phyloP scores from a whole-genome alignment of 2,113 vertebrate genomes.

The Pomatostomus ruficeps region DNA sequence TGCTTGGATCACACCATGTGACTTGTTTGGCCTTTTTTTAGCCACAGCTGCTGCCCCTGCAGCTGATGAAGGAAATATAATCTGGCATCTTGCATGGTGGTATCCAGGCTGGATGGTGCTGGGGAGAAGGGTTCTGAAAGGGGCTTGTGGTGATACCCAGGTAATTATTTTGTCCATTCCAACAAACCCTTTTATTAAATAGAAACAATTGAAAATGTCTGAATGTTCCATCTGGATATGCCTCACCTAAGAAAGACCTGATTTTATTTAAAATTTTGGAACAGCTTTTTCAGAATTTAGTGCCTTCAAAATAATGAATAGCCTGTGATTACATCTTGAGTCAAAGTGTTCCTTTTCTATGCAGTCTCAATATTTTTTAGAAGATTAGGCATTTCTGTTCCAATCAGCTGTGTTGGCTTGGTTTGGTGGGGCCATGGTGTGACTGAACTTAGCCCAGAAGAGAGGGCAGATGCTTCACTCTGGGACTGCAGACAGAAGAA shows the following conservation, averaged over 20 bases:
- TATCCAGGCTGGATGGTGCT: neutral
- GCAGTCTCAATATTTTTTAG: neutral
- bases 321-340: neutral
- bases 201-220: neutral
- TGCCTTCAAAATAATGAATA: neutral
- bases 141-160: neutral
- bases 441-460: neutral
- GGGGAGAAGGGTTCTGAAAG: neutral
- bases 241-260: neutral
- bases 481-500: neutral
- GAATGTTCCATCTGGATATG: neutral
- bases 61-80: neutral
- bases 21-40: neutral
- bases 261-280: neutral
- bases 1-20: neutral
- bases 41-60: neutral
- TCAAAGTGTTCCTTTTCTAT: neutral
- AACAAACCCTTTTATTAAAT: neutral
- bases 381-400: neutral
- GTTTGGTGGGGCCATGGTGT: neutral
- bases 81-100: neutral
- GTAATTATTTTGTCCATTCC: neutral
- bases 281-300: neutral
- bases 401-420: neutral
- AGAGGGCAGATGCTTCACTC: neutral